Base-by-base conservation (phyloP, 2,888 invertebrate species). In the Gari tellinella region DNA sequence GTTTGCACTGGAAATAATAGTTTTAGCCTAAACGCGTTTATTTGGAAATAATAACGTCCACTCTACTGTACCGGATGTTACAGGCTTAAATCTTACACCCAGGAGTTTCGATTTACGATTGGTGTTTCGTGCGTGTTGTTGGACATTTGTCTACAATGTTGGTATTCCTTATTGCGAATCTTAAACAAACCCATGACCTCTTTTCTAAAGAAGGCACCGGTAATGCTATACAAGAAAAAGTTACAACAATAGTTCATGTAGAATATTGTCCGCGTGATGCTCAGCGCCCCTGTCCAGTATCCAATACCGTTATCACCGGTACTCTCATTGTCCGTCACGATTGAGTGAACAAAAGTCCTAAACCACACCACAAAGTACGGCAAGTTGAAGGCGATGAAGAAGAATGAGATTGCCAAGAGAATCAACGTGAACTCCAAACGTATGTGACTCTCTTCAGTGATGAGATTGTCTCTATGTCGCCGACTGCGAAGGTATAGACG, bases 241-340 rank as follows among this genome's bases (percentile, higher is more conserved):
- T 90, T 90, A 23, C 88, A 80, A 64, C 89, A 89, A 66, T 89
- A 90, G 72, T 90, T 90, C 67, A 88, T 68, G 60, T 85, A 87
- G 72, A 89, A 90, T 38, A 90, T 85, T 0, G 89, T 86, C 51
- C 88, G 69, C 5, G 88, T 84, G 12, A 89, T 78, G 21, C 66
- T 80, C 23, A 87, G 67, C 7, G 84, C 72, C 3, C 81, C 85
- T 31, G 69, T 80, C 80, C 82, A 81, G 65, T 80, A 80, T 12
- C 81, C 75, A 1, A 69, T 52, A 14, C 73, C 56, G 10, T 52
- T 52, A 12, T 64, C 45, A 15, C 72, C 73, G 4, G 58, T 31
- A 26, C 61, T 61, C 38, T 61, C 56, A 17, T 14, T 26, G 14
- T 21, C 7, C 8, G 65, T 45, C 12, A 37, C 26, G 12, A 19